phyloP scores from a whole-genome alignment of 2,888 invertebrate species.

The Clepsis dumicolana region DNA sequence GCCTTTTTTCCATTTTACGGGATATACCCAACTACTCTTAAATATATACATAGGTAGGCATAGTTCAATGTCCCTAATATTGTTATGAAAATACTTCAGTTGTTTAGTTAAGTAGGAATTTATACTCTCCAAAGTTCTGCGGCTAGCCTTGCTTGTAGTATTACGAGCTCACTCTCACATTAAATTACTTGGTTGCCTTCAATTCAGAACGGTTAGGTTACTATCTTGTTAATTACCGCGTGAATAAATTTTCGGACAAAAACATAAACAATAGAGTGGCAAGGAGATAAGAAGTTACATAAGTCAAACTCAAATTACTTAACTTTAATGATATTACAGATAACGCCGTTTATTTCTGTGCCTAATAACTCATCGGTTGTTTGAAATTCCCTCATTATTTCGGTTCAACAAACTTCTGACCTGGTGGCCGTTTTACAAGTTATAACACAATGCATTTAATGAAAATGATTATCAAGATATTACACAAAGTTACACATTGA shows the following conservation, averaged over 20 bases:
- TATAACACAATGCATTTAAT: neutral
- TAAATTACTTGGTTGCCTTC: neutral
- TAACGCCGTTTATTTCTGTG: slow-evolving; percentile 1
- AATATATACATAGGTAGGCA: too few species aligned
- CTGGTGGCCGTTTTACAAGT: neutral
- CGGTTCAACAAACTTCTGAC: neutral
- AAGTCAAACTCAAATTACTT: slow-evolving; percentile 11
- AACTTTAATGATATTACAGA: neutral
- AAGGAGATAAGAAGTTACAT: slow-evolving; percentile 18
- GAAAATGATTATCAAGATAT: neutral
- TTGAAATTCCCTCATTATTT: neutral
- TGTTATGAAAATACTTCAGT: neutral
- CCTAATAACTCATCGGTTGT: neutral
- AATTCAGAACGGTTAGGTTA: slow-evolving; percentile 1
- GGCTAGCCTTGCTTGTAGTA: slow-evolving; percentile 4
- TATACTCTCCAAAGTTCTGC: neutral
- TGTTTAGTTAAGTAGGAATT: neutral
- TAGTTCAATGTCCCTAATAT: too few species aligned
- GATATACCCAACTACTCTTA: too few species aligned
- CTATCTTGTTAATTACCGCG: neutral
- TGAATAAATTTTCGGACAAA: slow-evolving; percentile 20
- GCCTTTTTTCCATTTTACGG: too few species aligned
- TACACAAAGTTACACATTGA: neutral
- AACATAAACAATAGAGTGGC: slow-evolving; percentile 28
- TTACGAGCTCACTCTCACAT: neutral